Percentiles rank a stretch among this genome's conserved stretches.
Conservation (phyloP, 2,113 vertebrate genomes). For the Ophthalmotilapia sp. region DNA sequence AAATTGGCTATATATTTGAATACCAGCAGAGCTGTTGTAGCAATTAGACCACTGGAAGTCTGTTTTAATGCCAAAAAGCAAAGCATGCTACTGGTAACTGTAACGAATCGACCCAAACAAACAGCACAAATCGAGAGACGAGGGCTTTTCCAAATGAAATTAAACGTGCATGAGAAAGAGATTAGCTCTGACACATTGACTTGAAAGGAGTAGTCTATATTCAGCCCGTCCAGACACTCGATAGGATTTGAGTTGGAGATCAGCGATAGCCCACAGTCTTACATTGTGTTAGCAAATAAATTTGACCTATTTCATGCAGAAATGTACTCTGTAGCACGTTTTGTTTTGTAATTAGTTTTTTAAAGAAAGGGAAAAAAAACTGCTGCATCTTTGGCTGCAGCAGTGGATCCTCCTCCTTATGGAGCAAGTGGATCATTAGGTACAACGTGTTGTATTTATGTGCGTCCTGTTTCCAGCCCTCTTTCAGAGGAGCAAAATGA, state of each 20-base stretch:
- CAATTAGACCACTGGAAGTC: neutral
- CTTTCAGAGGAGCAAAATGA: neutral
- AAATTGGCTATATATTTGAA: neutral
- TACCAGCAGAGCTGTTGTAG: neutral
- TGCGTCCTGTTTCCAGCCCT: neutral
- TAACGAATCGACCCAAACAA: constrained; percentile 1
- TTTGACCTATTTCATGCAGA: neutral
- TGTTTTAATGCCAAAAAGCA: neutral
- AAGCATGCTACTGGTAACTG: neutral
- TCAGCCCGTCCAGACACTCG: neutral
- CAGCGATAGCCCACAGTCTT: neutral
- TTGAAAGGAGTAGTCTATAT: neutral
- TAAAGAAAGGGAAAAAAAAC: neutral
- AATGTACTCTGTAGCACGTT: neutral
- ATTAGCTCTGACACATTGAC: neutral
- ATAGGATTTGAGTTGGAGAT: neutral
- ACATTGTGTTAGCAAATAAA: neutral
- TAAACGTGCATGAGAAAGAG: neutral
- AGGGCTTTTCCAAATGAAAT: neutral
- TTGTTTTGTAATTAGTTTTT: neutral
- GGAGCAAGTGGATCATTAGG: neutral
- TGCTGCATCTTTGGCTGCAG: neutral
- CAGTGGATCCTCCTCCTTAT: neutral
- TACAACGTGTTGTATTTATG: neutral
- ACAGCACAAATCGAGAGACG: neutral